Conservation (phyloP, 2,113 vertebrate genomes). For the Silurus asotus region DNA sequence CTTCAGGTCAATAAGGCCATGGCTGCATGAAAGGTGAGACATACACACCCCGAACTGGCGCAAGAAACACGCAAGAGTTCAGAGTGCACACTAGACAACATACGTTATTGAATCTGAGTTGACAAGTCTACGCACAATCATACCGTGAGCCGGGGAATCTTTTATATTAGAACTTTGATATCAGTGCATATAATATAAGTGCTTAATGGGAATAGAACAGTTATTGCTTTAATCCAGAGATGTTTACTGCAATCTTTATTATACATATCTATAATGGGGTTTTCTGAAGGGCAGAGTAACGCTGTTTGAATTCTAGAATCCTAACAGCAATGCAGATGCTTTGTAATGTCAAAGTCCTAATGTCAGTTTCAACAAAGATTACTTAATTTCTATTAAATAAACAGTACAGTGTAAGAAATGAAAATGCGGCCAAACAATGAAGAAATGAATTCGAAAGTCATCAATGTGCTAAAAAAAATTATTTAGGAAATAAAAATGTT, state of each 20-base stretch:
- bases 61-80: conserved; percentile 17
- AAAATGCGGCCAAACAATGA: not conserved
- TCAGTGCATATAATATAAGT: not conserved
- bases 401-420: not conserved
- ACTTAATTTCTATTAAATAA: not conserved
- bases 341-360: not conserved
- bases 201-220: not conserved
- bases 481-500: not conserved
- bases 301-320: too few relatives aligned
- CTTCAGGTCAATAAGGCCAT: conserved; percentile 71
- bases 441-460: not conserved
- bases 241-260: not conserved
- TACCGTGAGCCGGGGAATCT: not conserved
- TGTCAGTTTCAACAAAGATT: not conserved
- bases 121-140: not conserved
- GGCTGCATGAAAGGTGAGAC: conserved; percentile 75
- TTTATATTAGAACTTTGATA: not conserved
- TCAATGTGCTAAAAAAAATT: not conserved
- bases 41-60: conserved; percentile 51
- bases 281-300: not conserved
- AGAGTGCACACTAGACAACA: not conserved
- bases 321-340: not conserved
- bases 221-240: not conserved
- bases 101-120: not conserved
- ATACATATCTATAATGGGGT: not conserved